phyloP scores from a whole-genome alignment of 1,140 invertebrate genomes.

The Zelostemma sp. region DNA sequence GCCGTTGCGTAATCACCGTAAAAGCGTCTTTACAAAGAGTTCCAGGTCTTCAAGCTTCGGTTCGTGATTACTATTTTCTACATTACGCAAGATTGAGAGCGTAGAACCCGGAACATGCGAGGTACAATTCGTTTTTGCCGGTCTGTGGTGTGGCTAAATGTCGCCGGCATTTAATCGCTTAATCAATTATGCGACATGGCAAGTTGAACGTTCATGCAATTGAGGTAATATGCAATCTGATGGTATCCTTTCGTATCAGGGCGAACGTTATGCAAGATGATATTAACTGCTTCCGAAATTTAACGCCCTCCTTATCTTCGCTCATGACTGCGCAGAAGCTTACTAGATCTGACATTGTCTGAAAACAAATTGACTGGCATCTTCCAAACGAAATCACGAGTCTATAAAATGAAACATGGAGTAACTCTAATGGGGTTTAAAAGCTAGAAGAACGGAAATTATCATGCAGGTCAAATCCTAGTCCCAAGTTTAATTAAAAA shows the following conservation, averaged over 20 bases:
- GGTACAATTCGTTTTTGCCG: neutral
- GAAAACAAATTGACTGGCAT: constrained; percentile 1
- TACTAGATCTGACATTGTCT: constrained; percentile 18
- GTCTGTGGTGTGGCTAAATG: neutral
- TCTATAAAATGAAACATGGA: too few species aligned
- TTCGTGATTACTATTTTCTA: constrained; percentile 35
- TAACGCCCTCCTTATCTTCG: constrained; percentile 27
- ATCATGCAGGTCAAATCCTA: too few species aligned
- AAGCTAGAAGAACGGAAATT: too few species aligned
- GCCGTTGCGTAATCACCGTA: constrained; percentile 67
- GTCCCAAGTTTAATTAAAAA: too few species aligned
- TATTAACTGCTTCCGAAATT: constrained; percentile 38
- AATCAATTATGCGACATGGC: constrained; percentile 34
- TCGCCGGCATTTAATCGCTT: constrained; percentile 23
- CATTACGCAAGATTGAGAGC: neutral
- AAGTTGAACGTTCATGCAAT: constrained; percentile 22
- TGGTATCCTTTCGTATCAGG: constrained; percentile 36
- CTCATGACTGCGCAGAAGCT: constrained; percentile 20
- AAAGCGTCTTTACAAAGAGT: constrained; percentile 60
- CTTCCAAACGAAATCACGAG: too few species aligned
- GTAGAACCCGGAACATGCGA: neutral
- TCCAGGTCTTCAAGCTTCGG: constrained; percentile 18
- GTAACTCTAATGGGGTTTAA: too few species aligned
- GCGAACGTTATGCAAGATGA: constrained; percentile 38
- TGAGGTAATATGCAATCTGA: constrained; percentile 31